Evolutionary conservation across 2,888 invertebrate species (phyloP).

Genomic region (Nezara viridula): DNA sequence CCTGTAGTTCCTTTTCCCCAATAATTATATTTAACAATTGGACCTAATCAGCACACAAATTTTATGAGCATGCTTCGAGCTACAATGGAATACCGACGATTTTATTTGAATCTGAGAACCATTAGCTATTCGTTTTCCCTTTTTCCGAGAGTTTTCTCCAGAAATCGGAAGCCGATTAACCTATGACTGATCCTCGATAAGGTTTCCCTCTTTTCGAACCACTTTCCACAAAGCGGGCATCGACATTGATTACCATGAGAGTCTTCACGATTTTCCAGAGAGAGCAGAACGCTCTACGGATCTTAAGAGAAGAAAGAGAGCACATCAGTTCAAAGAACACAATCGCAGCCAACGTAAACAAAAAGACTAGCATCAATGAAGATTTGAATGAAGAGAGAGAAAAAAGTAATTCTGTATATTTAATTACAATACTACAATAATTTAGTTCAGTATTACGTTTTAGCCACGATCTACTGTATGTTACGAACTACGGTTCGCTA

Average conservation of each 20-base stretch:
- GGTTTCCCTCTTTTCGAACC: not conserved
- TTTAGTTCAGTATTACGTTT: too few species aligned
- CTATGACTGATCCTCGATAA: not conserved
- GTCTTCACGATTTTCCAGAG: conserved; percentile 27
- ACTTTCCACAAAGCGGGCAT: conserved; percentile 12
- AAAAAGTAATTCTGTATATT: too few species aligned
- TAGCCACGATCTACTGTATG: too few species aligned
- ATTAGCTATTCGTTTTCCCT: not conserved
- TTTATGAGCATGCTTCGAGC: too few species aligned
- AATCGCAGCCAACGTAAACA: not conserved
- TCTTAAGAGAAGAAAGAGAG: not conserved
- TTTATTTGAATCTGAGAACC: not conserved
- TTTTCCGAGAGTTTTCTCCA: not conserved
- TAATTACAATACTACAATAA: too few species aligned
- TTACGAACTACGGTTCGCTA: too few species aligned
- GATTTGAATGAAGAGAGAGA: too few species aligned
- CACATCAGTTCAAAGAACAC: not conserved
- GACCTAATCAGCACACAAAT: too few species aligned
- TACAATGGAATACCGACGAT: not conserved
- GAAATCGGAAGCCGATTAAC: not conserved
- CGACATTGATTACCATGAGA: conserved; percentile 20
- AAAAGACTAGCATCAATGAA: too few species aligned
- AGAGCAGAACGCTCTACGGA: conserved; percentile 40
- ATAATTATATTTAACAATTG: too few species aligned
- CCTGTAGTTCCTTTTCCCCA: too few species aligned